Percentiles rank a stretch among this genome's conserved stretches.
phyloP scores from a whole-genome alignment of 2,113 vertebrate species.

The Crotalus tigris region DNA sequence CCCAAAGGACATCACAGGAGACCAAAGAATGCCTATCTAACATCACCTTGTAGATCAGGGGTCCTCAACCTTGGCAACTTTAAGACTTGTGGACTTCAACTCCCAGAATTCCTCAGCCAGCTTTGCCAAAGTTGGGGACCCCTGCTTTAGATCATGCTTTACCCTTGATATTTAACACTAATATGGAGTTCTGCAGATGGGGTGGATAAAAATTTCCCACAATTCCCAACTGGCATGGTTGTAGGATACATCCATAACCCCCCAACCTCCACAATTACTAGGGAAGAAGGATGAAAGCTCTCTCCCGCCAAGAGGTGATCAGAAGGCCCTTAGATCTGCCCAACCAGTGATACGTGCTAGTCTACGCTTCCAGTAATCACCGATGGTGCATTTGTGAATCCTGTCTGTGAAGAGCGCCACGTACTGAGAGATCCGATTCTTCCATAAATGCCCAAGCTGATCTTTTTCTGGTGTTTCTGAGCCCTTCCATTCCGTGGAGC shows the following conservation, averaged over 20 bases:
- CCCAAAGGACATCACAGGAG: background rate
- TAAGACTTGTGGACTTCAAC: too few species aligned
- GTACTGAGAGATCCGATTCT: background rate
- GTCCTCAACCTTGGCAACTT: too few species aligned
- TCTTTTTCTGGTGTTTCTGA: background rate
- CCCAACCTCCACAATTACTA: background rate
- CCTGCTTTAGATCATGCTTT: too few species aligned
- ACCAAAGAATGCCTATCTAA: background rate
- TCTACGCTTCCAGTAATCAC: background rate
- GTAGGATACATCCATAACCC: background rate
- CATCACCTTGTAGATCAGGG: background rate
- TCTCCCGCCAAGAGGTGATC: background rate
- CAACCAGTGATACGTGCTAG: background rate
- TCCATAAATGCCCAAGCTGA: background rate
- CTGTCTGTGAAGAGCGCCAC: background rate
- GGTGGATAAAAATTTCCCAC: background rate
- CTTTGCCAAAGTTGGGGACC: too few species aligned
- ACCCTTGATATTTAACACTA: background rate
- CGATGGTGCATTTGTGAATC: background rate
- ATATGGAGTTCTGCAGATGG: background rate
- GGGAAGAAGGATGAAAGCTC: background rate
- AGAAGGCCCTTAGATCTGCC: background rate
- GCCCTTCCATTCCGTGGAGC: slow-evolving; percentile 28
- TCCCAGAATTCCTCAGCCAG: too few species aligned
- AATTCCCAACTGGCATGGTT: background rate